Evolutionary conservation across 1,140 invertebrate genomes (phyloP).

Genomic region (Sesamia nonagrioides): DNA sequence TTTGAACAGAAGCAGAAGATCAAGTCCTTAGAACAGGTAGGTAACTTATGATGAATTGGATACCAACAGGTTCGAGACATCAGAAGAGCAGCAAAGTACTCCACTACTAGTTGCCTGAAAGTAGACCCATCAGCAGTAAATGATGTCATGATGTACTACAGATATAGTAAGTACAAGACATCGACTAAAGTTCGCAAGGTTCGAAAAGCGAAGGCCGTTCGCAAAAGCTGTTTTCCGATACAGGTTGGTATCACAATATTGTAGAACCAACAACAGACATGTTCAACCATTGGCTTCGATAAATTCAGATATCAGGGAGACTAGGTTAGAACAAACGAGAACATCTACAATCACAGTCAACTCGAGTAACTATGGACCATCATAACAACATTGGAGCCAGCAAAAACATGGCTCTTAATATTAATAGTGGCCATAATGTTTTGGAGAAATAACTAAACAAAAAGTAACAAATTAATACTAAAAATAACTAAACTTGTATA

Average conservation of each 20-base stretch:
- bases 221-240: slow-evolving; percentile 31
- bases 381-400: too few species aligned
- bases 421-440: too few species aligned
- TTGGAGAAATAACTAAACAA: too few species aligned
- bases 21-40: slow-evolving; percentile 12
- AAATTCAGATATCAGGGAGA: neutral
- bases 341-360: neutral
- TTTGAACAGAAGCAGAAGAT: neutral
- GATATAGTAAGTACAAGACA: slow-evolving; percentile 25
- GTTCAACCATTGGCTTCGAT: slow-evolving; percentile 8
- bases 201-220: slow-evolving; percentile 17
- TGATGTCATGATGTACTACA: slow-evolving; percentile 22
- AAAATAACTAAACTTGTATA: too few species aligned
- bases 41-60: slow-evolving; percentile 36
- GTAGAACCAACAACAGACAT: slow-evolving; percentile 41
- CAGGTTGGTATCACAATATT: slow-evolving; percentile 32
- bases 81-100: slow-evolving; percentile 25
- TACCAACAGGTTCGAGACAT: slow-evolving; percentile 38
- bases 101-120: slow-evolving; percentile 35
- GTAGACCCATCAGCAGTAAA: slow-evolving; percentile 26
- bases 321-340: neutral
- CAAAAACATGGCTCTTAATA: too few species aligned
- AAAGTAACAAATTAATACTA: too few species aligned
- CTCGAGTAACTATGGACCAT: too few species aligned
- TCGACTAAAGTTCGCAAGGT: slow-evolving; percentile 14